phyloP scores from a whole-genome alignment of 1,140 invertebrate species.

The Teleogryllus occipitalis region DNA sequence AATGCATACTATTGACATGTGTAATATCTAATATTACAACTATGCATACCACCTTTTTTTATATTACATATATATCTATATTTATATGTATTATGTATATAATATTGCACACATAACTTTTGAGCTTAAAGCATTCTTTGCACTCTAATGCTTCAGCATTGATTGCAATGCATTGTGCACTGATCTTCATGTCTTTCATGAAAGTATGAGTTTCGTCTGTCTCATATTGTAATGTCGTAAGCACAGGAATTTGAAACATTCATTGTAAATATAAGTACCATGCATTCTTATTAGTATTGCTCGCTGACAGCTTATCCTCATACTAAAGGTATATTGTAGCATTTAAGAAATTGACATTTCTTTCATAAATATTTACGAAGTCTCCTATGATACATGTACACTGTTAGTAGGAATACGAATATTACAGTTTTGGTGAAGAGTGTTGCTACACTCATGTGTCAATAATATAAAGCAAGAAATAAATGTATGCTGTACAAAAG shows the following conservation, averaged over 20 bases:
- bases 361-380: too few relatives aligned
- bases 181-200: not conserved
- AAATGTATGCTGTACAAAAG: too few relatives aligned
- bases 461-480: too few relatives aligned
- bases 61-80: not conserved
- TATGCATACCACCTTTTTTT: not conserved
- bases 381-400: too few relatives aligned
- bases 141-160: not conserved
- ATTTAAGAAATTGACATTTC: too few relatives aligned
- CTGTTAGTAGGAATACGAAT: too few relatives aligned
- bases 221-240: not conserved
- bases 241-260: not conserved
- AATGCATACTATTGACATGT: not conserved
- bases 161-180: not conserved
- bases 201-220: not conserved
- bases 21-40: not conserved
- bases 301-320: not conserved
- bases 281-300: not conserved
- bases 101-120: not conserved
- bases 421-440: too few relatives aligned
- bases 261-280: not conserved
- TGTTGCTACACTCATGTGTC: too few relatives aligned
- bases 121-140: not conserved
- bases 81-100: slow-evolving; percentile 6
- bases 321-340: not conserved